Evolutionary conservation across 2,113 vertebrate genomes (phyloP), one percentile per base, ranked within the genome.

Genomic region (Xenopus laevis): DNA sequence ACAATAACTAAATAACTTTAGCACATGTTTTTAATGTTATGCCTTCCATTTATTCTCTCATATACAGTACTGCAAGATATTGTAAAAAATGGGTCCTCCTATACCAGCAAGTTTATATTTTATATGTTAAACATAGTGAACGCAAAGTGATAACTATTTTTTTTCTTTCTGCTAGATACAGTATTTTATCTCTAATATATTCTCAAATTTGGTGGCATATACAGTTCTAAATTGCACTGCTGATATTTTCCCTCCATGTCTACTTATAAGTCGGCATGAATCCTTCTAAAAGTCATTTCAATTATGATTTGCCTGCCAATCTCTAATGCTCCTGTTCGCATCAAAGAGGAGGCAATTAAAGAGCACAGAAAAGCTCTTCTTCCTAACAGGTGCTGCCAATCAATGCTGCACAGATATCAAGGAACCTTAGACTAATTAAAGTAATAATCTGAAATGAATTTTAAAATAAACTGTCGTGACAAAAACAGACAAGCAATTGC

Each of bases 371-470:
- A 65, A 76, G 57, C 73, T 45, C 65, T 76, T 76, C 45, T 69
- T 18, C n/a, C 46, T 63, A 69, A 76, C 73, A 76, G 73, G 73
- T 76, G 73, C 59, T 76, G 73, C 73, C 73, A 69, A 69, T 76
- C 59, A 76, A 69, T 76, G 62, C 30, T 17, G 27, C 46, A 45
- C 18, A 62, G 46, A 76, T 69, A 69, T 62, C 47, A 69, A 69
- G 46, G 53, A 61, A 58, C 59, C 46, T 76, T 76, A 44, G 47
- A 69, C 47, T 76, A 76, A 75, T 68, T 75, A 75, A 68, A 76
- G 73, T 55, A 55, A 76, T 69, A 69, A 76, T 68, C 73, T 63
- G 59, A 76, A 63, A 63, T 23, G 30, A 55, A 63, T 68, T 55
- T 55, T 21, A 23, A 69, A 57, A 69, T 13, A 16, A 40, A 60